phyloP scores from a whole-genome alignment of 2,797 vertebrate genomes.

The Rhinogobio ventralis region DNA sequence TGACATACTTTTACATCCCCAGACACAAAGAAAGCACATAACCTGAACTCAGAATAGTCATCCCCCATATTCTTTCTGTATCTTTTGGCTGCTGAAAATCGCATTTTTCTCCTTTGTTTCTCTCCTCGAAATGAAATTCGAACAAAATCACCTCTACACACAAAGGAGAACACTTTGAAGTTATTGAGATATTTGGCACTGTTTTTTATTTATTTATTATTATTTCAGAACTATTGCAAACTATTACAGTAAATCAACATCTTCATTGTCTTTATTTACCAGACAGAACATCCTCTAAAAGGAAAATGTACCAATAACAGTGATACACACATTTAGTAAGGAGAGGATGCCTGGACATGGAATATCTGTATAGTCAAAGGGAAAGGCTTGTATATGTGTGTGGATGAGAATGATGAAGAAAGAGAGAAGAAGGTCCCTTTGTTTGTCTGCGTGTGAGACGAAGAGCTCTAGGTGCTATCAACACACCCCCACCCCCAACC shows the following conservation, averaged over 20 bases:
- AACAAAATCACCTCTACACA: background rate
- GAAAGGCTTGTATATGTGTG: background rate
- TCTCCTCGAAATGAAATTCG: background rate
- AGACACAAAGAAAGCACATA: background rate
- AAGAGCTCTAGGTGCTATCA: constrained; percentile 16
- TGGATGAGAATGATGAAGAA: background rate
- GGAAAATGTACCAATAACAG: background rate
- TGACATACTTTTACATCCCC: background rate
- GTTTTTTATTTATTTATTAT: too few species aligned
- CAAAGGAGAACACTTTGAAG: background rate
- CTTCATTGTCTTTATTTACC: background rate
- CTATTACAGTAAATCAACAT: background rate
- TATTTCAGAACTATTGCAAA: background rate
- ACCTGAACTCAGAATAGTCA: background rate
- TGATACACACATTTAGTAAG: background rate
- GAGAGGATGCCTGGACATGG: background rate
- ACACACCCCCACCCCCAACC: constrained; percentile 36
- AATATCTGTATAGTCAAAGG: background rate
- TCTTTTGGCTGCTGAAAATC: background rate
- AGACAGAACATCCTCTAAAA: background rate
- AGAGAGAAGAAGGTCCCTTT: constrained; percentile 6
- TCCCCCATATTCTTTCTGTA: background rate
- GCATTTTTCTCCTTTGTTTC: background rate
- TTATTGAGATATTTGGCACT: background rate
- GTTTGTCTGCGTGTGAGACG: constrained; percentile 7